These are phyloP conservation scores for Platalea minor DNA, from an alignment of 2,797 vertebrate genomes.

Conservation along the genomic window DNA sequence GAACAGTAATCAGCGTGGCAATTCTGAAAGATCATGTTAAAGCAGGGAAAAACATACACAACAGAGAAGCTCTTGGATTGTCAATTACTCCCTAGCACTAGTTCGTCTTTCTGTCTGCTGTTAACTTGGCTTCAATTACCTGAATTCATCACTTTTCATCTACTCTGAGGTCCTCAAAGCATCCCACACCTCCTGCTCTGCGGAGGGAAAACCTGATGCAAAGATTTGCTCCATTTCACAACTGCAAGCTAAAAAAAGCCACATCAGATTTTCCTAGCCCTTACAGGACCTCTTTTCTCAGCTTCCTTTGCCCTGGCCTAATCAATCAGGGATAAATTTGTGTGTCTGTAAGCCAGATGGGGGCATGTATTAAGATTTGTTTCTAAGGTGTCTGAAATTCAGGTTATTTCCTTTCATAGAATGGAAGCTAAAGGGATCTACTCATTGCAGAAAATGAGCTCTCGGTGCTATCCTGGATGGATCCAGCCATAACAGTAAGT, in stretches of 20 bases:
- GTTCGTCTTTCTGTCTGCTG: not conserved
- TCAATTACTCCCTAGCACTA: not conserved
- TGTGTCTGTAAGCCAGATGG: not conserved
- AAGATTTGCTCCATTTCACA: not conserved
- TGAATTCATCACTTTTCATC: not conserved
- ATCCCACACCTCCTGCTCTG: not conserved
- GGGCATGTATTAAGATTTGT: not conserved
- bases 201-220: not conserved
- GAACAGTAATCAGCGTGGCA: not conserved
- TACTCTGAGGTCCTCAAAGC: not conserved
- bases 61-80: not conserved
- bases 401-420: not conserved
- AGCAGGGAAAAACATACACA: not conserved
- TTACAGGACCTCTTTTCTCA: not conserved
- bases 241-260: not conserved
- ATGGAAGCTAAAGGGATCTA: not conserved
- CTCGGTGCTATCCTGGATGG: not conserved
- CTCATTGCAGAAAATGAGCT: not conserved
- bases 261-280: not conserved
- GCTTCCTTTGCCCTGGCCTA: not conserved
- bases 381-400: not conserved
- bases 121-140: not conserved
- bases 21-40: slow-evolving; percentile 1
- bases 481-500: not conserved
- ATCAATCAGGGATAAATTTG: not conserved